Evolutionary conservation across 2,888 invertebrate species (phyloP).

Genomic region (Trichogramma evanescens): DNA sequence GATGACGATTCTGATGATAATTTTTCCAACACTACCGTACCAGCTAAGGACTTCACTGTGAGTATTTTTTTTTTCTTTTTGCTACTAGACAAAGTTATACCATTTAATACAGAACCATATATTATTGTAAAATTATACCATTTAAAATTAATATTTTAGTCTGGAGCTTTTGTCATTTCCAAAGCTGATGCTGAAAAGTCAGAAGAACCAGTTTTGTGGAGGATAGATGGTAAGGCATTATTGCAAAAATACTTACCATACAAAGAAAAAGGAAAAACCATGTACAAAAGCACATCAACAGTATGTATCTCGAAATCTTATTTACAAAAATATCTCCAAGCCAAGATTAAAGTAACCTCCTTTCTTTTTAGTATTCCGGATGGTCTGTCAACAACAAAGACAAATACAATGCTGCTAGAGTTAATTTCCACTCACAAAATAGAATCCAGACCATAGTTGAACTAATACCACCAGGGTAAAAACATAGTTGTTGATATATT

Average conservation of each 20-base stretch:
- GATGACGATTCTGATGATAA: slow-evolving; percentile 44
- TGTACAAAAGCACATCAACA: slow-evolving; percentile 53
- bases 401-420: slow-evolving; percentile 45
- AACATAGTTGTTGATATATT: slow-evolving; percentile 6
- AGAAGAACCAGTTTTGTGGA: slow-evolving; percentile 54
- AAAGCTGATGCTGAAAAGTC: slow-evolving; percentile 50
- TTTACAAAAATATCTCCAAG: neutral
- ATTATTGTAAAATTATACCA: neutral
- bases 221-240: slow-evolving; percentile 55
- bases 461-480: slow-evolving; percentile 35
- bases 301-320: slow-evolving; percentile 36
- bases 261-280: slow-evolving; percentile 48
- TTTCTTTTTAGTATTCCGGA: slow-evolving; percentile 48
- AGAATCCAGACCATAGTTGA: slow-evolving; percentile 50
- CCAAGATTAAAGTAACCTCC: slow-evolving; percentile 1
- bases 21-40: slow-evolving; percentile 38
- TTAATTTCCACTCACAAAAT: slow-evolving; percentile 49
- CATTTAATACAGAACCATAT: neutral
- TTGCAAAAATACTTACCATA: slow-evolving; percentile 56
- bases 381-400: slow-evolving; percentile 46
- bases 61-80: slow-evolving; percentile 17
- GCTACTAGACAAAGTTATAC: neutral
- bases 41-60: slow-evolving; percentile 45
- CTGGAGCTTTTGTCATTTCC: slow-evolving; percentile 55
- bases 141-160: slow-evolving; percentile 39